Evolutionary conservation across 2,888 invertebrate genomes (phyloP).

Genomic region (Drosophila affinis): DNA sequence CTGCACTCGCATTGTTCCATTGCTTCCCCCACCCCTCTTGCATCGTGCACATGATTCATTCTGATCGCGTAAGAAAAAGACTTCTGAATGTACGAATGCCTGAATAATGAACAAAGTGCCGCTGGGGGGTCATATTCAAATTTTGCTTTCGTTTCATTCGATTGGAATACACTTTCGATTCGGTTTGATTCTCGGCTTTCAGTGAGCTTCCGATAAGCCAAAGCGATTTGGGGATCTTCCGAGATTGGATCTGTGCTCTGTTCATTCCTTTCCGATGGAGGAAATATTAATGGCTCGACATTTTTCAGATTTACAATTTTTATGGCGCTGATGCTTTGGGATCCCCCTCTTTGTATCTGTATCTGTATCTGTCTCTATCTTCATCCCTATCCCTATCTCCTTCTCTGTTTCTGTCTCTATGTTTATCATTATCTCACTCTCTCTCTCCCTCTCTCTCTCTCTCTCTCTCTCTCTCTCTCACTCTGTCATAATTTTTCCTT

Average conservation of each 20-base stretch:
- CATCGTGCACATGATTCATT: constrained; percentile 16
- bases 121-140: constrained; percentile 24
- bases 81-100: constrained; percentile 14
- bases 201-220: not conserved
- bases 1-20: not conserved
- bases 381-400: not conserved
- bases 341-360: constrained; percentile 5
- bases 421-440: not conserved
- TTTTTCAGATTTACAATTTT: constrained; percentile 48
- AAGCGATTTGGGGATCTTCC: not conserved
- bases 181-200: not conserved
- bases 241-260: constrained; percentile 20
- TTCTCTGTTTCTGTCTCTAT: constrained; percentile 6
- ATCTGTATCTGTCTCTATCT: not conserved
- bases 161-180: constrained; percentile 40
- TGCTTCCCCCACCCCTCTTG: not conserved
- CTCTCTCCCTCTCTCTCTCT: not conserved
- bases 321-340: constrained; percentile 45
- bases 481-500: not conserved
- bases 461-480: not conserved
- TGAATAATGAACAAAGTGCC: not conserved
- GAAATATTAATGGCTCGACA: constrained; percentile 57
- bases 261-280: constrained; percentile 8
- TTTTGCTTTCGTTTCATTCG: constrained; percentile 9
- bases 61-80: constrained; percentile 1